Conservation (phyloP, 2,797 vertebrate genomes). For the Dicrostonyx torquatus region DNA sequence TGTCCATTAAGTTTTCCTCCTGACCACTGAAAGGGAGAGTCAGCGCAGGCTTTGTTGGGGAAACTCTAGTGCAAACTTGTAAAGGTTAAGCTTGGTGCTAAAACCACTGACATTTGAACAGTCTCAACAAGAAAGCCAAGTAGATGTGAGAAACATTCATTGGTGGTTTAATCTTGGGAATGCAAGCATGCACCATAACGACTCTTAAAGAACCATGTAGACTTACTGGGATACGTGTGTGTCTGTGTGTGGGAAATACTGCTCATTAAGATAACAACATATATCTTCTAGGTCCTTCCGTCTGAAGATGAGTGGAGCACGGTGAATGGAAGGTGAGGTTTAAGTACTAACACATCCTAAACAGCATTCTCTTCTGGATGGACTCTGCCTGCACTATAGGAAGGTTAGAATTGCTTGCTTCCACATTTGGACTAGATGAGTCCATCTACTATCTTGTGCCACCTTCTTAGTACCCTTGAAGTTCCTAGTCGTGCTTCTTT, state of each 20-base stretch:
- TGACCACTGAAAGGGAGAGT: conserved; percentile 46
- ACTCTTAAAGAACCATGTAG: conserved; percentile 56
- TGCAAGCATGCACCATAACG: conserved; percentile 68
- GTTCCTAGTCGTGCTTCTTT: neutral
- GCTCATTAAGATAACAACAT: conserved; percentile 68
- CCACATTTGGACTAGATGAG: neutral
- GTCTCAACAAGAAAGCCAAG: conserved; percentile 76
- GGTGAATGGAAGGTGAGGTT: conserved; percentile 45
- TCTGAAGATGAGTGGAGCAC: neutral
- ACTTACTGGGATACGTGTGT: neutral
- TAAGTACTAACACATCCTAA: conserved; percentile 69
- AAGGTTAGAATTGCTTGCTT: conserved; percentile 7
- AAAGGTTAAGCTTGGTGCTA: conserved; percentile 84
- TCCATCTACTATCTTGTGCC: neutral
- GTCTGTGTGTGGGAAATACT: neutral
- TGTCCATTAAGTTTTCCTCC: conserved; percentile 62
- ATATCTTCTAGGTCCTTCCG: conserved; percentile 33
- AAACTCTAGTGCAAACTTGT: conserved; percentile 65
- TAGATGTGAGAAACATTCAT: conserved; percentile 73
- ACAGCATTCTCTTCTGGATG: conserved; percentile 59
- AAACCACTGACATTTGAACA: conserved; percentile 86
- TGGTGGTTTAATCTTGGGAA: conserved; percentile 78
- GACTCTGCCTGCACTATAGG: neutral
- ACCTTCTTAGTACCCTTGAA: neutral
- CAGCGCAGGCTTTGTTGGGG: conserved; percentile 75